Evolutionary conservation across 2,113 vertebrate species (phyloP).

Genomic region (Spermophilus dauricus): DNA sequence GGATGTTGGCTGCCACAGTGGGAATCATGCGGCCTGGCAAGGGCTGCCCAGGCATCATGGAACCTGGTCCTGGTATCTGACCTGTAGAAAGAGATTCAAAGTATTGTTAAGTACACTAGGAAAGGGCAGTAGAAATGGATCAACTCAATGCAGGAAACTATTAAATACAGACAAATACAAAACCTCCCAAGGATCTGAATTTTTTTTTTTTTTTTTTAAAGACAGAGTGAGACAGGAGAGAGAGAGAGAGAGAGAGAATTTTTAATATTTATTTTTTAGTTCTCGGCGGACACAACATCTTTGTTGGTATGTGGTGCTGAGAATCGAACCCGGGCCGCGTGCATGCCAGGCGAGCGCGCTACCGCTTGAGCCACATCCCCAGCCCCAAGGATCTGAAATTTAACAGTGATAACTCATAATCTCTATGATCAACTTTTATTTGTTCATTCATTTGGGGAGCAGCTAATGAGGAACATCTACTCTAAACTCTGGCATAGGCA

Average conservation of each 20-base stretch:
- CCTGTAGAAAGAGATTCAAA: conserved; percentile 85
- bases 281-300: too few relatives aligned
- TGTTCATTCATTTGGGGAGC: not conserved
- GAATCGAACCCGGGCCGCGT: too few relatives aligned
- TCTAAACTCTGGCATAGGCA: accelerated
- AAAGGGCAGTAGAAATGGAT: not conserved
- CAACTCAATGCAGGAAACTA: not conserved
- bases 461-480: not conserved
- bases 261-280: too few relatives aligned
- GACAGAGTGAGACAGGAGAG: too few relatives aligned
- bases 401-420: not conserved
- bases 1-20: conserved; percentile 87
- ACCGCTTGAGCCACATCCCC: too few relatives aligned
- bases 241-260: too few relatives aligned
- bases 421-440: not conserved
- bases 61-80: conserved; percentile 91
- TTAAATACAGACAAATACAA: not conserved
- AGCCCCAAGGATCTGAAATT: accelerated
- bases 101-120: accelerated
- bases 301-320: too few relatives aligned
- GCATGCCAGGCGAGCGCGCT: too few relatives aligned
- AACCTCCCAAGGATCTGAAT: not conserved
- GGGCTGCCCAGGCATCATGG: conserved; percentile 89
- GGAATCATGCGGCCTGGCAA: conserved; percentile 94
- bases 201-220: too few relatives aligned